A percentile compares a stretch with the other conserved stretches of the same genome.
These are phyloP conservation scores for Acropora yongei DNA, from an alignment of 64 coral and sea anemone genomes.

Conservation along the genomic window DNA sequence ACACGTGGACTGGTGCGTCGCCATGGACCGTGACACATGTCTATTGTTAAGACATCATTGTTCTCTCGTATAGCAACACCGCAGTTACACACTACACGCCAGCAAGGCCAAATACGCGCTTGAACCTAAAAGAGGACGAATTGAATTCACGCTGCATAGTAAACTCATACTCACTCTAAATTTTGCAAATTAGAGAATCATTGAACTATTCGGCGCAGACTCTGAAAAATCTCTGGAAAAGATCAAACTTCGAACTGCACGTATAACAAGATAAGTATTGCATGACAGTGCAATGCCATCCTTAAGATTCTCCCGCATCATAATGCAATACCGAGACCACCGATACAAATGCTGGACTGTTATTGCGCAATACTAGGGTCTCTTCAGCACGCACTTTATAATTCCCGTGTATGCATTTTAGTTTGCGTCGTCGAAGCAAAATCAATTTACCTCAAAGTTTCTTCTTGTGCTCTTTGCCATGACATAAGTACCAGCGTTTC, in stretches of 20 bases:
- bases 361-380: too few species aligned
- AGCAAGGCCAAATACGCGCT: slow-evolving; percentile 91
- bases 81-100: slow-evolving; percentile 96
- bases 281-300: too few species aligned
- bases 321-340: too few species aligned
- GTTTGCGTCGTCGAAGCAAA: background rate
- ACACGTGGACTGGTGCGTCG: slow-evolving; percentile 66
- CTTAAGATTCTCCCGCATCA: too few species aligned
- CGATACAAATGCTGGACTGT: too few species aligned
- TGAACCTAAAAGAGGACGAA: slow-evolving; percentile 57
- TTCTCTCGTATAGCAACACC: slow-evolving; percentile 87
- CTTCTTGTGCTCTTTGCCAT: slow-evolving; percentile 81
- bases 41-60: slow-evolving; percentile 78
- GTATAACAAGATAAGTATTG: too few species aligned
- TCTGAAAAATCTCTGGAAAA: too few species aligned
- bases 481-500: slow-evolving; percentile 80
- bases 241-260: too few species aligned
- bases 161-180: too few species aligned
- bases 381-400: too few species aligned
- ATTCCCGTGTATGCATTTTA: background rate
- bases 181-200: too few species aligned
- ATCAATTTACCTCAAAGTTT: slow-evolving; percentile 74
- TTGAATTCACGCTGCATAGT: background rate
- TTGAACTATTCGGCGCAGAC: too few species aligned
- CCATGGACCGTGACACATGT: slow-evolving; percentile 88